Evolutionary conservation across 2,797 vertebrate genomes (phyloP), one percentile per base, ranked within the genome.

Genomic region (Muscicapa striata): DNA sequence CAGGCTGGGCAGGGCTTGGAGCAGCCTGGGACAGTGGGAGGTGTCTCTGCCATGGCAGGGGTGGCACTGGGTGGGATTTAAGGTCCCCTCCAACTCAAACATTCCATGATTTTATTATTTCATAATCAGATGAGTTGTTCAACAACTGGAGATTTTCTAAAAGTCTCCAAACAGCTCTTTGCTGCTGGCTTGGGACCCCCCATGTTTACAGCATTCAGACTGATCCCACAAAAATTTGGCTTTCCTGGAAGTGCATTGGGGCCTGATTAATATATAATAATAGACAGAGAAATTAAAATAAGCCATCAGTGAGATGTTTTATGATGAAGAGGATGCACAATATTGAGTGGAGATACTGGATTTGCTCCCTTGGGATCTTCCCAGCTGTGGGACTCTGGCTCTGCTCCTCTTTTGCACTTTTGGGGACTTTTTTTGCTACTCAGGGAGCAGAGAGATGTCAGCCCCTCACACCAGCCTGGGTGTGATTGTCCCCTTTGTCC

Each of bases 21-120:
- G 34, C 34, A 34, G 38, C 15, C 64, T 84, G 66, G 66, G 12
- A 1, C 0, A 4, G 45, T 23, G 80, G 58, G 0, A 72, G 29
- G 5, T 51, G 87, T 27, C 51, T 45, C n/a, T 70, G 45, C 12
- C 12, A 15, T 13, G 36, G 41, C 55, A 36, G 19, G 36, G 11
- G 1, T 40, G 45, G 18, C 0, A 3, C 10, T 16, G 48, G 38
- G 15, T 23, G 30, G 1, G 8, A 1, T 46, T 84, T 46, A 10
- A 16, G 15, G 21, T 40, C 66, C 32, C 22, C 40, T 59, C 66
- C 40, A 18, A 23, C 18, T 10, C 58, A 19, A 70, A 32, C 6
- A 27, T 34, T 64, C 43, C 30, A 5, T 6, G 29, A 72, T 41
- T 52, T 64, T 48, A 5, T 19, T 18, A 36, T 58, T 77, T 52